phyloP scores from a whole-genome alignment of 2,888 invertebrate genomes.

The Synergus laeviventris region DNA sequence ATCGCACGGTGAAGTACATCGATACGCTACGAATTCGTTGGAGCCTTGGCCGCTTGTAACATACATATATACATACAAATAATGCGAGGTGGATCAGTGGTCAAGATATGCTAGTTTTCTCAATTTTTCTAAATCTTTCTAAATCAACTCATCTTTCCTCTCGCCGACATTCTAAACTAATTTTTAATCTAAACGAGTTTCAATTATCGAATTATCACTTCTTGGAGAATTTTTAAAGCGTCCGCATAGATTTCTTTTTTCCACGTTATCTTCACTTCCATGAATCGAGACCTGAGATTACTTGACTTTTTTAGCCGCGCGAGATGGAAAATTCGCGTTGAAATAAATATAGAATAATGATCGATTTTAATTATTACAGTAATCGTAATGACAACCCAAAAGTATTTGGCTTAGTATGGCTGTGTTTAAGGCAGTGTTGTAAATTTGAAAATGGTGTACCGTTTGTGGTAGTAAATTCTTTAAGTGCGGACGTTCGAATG shows the following conservation, averaged over 20 bases:
- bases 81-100: slow-evolving; percentile 52
- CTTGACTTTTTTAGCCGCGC: slow-evolving; percentile 36
- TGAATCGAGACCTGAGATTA: slow-evolving; percentile 41
- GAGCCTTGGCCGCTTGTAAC: slow-evolving; percentile 36
- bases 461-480: slow-evolving; percentile 62
- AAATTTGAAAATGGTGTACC: slow-evolving; percentile 66
- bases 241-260: slow-evolving; percentile 49
- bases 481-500: slow-evolving; percentile 62
- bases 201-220: not conserved
- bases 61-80: slow-evolving; percentile 1
- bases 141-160: slow-evolving; percentile 5
- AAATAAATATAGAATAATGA: slow-evolving; percentile 56
- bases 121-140: slow-evolving; percentile 35
- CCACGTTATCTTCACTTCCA: slow-evolving; percentile 48
- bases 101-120: slow-evolving; percentile 42
- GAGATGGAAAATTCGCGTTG: slow-evolving; percentile 17
- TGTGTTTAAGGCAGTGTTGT: slow-evolving; percentile 77
- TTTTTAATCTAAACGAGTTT: not conserved
- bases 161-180: not conserved
- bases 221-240: slow-evolving; percentile 38
- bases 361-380: slow-evolving; percentile 56
- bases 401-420: slow-evolving; percentile 81
- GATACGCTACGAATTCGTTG: slow-evolving; percentile 53
- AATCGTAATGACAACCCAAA: slow-evolving; percentile 75
- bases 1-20: slow-evolving; percentile 49